These are phyloP conservation scores for Pteruthius melanotis DNA, from an alignment of 2,113 vertebrate species.

Conservation along the genomic window DNA sequence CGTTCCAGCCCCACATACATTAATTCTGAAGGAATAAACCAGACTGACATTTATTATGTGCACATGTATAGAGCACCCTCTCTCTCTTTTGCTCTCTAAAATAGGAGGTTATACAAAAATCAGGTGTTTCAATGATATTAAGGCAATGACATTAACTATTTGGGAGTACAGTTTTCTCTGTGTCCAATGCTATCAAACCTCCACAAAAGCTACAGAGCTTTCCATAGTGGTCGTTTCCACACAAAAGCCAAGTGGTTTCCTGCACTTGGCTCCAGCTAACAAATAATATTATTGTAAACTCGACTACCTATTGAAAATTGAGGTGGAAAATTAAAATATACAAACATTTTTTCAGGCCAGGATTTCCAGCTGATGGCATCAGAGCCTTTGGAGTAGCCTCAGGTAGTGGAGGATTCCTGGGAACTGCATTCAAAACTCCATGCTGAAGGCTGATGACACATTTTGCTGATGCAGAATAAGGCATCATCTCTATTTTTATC, in stretches of 20 bases:
- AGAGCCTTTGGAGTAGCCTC: neutral
- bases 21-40: constrained; percentile 35
- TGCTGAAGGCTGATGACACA: neutral
- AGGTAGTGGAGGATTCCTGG: neutral
- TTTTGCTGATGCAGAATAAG: neutral
- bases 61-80: neutral
- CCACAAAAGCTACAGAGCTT: neutral
- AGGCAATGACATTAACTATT: neutral
- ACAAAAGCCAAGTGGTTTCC: too few species aligned
- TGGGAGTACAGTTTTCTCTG: neutral
- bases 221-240: neutral
- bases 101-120: neutral
- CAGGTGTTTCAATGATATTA: neutral
- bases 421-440: neutral
- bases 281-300: neutral
- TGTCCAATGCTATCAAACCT: neutral
- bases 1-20: constrained; percentile 9
- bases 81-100: neutral
- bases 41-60: constrained; percentile 50
- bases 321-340: neutral
- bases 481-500: neutral
- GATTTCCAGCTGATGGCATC: neutral
- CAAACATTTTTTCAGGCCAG: neutral
- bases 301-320: neutral
- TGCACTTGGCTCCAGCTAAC: neutral